phyloP scores from a whole-genome alignment of 1,140 invertebrate genomes.

The Aphelinus certus region DNA sequence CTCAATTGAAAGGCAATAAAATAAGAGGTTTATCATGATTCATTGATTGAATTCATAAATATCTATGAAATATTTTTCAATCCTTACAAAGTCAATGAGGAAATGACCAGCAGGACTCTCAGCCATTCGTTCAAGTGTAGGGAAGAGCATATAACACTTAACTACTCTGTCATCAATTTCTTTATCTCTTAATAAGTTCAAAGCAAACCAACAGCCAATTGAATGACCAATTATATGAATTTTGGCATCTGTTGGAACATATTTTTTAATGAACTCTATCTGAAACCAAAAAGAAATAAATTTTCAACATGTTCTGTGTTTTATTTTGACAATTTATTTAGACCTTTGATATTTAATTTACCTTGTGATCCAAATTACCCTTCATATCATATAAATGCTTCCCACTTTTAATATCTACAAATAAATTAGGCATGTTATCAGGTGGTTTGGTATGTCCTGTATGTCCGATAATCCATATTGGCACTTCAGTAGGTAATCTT shows the following conservation, averaged over 20 bases:
- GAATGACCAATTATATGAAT: constrained; percentile 86
- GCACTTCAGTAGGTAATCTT: constrained; percentile 66
- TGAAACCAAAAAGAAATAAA: constrained; percentile 47
- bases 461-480: constrained; percentile 81
- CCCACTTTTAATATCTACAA: constrained; percentile 65
- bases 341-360: constrained; percentile 45
- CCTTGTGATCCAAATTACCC: constrained; percentile 85
- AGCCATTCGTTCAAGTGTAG: constrained; percentile 83
- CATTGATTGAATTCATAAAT: constrained; percentile 7
- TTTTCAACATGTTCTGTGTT: not conserved
- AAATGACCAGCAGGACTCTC: constrained; percentile 76
- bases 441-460: constrained; percentile 73
- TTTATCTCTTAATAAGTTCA: constrained; percentile 76
- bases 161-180: constrained; percentile 63
- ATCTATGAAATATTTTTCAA: constrained; percentile 9
- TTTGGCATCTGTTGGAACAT: constrained; percentile 73
- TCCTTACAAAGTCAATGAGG: constrained; percentile 65
- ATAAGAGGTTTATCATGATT: not conserved
- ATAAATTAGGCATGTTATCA: constrained; percentile 54
- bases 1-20: no score
- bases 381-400: constrained; percentile 72
- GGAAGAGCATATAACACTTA: constrained; percentile 80
- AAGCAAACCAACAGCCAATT: constrained; percentile 81
- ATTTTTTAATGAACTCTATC: constrained; percentile 77
- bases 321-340: constrained; percentile 10